Evolutionary conservation across 2,113 vertebrate species (phyloP).

Genomic region (Xyrauchen texanus): DNA sequence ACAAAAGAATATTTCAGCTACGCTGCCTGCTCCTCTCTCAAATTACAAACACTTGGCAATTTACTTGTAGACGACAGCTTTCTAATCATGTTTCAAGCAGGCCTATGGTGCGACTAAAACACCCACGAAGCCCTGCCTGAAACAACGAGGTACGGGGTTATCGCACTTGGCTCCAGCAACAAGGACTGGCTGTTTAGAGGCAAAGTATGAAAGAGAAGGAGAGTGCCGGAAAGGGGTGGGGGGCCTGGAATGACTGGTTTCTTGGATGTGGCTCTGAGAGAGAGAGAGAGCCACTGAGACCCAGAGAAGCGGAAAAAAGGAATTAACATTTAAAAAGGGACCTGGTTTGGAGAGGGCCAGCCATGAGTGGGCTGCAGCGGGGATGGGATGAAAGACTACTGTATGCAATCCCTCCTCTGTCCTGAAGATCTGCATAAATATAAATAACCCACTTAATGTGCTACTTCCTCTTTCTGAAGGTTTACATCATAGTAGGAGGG

Average conservation of each 20-base stretch:
- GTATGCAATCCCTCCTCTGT: conserved; percentile 44
- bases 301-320: conserved; percentile 51
- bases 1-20: background rate
- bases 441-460: conserved; percentile 15
- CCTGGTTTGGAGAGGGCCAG: conserved; percentile 45
- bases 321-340: conserved; percentile 65
- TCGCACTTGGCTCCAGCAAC: conserved; percentile 53
- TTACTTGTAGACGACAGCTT: conserved; percentile 13
- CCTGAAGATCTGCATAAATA: conserved; percentile 55
- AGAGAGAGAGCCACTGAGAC: conserved; percentile 36
- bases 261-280: conserved; percentile 42
- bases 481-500: too few relatives aligned
- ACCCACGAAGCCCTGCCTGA: background rate
- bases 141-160: conserved; percentile 29
- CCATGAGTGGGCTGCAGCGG: conserved; percentile 20
- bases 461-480: conserved; percentile 4
- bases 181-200: conserved; percentile 58
- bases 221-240: conserved; percentile 30
- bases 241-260: conserved; percentile 37
- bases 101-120: background rate
- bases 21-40: background rate
- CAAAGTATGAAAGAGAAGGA: conserved; percentile 46
- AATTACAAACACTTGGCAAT: background rate
- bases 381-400: conserved; percentile 51
- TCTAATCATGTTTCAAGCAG: background rate